Evolutionary conservation across 2,797 vertebrate genomes (phyloP), one percentile per base, ranked within the genome.

Genomic region (Mallotus villosus): DNA sequence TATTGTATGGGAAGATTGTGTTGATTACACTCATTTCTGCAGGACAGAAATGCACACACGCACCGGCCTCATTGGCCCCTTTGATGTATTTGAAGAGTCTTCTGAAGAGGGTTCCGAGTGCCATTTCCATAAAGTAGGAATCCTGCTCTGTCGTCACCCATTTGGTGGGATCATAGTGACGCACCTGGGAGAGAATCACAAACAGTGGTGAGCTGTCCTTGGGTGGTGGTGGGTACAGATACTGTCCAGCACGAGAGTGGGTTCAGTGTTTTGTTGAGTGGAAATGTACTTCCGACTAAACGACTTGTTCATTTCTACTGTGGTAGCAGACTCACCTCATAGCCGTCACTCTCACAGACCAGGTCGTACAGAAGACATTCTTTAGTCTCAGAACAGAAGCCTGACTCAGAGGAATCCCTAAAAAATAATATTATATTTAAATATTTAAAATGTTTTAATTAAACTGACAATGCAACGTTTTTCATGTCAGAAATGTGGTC

Each of bases 41-140:
- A 51, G 9, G 9, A 59, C 53, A 63, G 24, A 67, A n/a, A 37
- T 58, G 65, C 3, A 65, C 29, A 73, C 75, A 32, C 77, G 71
- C 63, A 91, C 92, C 84, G 1, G 65, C 58, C n/a, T 73, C 32
- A 1, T 94, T 93, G 58, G 59, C 65, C 19, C 93, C 92, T 0
- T 17, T 64, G 72, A 94, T 93, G 81, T 94, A 94, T 0, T 77
- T 68, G 51, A 60, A 92, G 29, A 94, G 88, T 62, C 83, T 85
- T 41, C 2, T 74, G 81, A 93, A 93, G 3, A 82, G 71, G 9
- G 0, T 68, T 2, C 78, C 2, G 1, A 17, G 0, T 7, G 90
- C 89, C 0, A 81, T 0, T 1, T 90, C 92, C 82, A 85, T 84
- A 22, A 84, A 19, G 6, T 5, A 6, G 24, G 81, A 78, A 0